A percentile compares a stretch with the other conserved stretches of the same genome.
These are phyloP conservation scores for Andrena flavipes DNA, from an alignment of 2,888 invertebrate species.

Conservation along the genomic window DNA sequence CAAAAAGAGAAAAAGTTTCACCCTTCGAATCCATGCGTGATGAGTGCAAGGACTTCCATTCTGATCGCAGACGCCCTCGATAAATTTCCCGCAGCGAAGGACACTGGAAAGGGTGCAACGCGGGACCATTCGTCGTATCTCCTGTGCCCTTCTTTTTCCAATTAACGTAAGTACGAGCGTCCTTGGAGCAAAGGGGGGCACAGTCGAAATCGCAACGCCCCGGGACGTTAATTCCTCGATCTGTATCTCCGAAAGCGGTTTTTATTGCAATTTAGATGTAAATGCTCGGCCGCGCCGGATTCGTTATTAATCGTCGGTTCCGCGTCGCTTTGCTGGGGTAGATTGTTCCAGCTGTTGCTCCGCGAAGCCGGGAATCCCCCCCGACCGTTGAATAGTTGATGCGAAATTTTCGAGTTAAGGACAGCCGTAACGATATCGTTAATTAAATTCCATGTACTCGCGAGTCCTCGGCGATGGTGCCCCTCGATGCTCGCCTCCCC, in stretches of 20 bases:
- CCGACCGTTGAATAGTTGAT: conserved; percentile 28
- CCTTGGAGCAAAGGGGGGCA: conserved; percentile 10
- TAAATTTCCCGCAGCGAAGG: conserved; percentile 8
- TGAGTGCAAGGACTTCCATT: no score
- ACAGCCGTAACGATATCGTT: conserved; percentile 54
- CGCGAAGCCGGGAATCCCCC: not conserved
- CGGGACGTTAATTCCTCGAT: conserved; percentile 24
- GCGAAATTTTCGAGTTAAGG: conserved; percentile 53
- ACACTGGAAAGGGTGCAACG: not conserved
- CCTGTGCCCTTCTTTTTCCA: not conserved
- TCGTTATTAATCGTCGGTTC: conserved; percentile 33
- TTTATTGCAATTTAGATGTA: conserved; percentile 37
- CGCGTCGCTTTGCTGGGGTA: not conserved
- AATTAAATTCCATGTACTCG: conserved; percentile 60
- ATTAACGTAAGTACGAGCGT: conserved; percentile 29
- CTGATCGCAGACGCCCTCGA: no score
- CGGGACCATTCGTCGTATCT: conserved; percentile 30
- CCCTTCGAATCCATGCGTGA: no score
- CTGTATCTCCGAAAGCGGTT: conserved; percentile 28
- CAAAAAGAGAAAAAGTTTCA: no score
- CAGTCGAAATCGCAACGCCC: not conserved
- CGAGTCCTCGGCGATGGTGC: conserved; percentile 36
- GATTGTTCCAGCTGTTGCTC: conserved; percentile 30
- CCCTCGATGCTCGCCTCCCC: conserved; percentile 6
- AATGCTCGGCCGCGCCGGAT: conserved; percentile 2